Evolutionary conservation across 2,113 vertebrate species (phyloP).

Genomic region (Spea bombifrons): DNA sequence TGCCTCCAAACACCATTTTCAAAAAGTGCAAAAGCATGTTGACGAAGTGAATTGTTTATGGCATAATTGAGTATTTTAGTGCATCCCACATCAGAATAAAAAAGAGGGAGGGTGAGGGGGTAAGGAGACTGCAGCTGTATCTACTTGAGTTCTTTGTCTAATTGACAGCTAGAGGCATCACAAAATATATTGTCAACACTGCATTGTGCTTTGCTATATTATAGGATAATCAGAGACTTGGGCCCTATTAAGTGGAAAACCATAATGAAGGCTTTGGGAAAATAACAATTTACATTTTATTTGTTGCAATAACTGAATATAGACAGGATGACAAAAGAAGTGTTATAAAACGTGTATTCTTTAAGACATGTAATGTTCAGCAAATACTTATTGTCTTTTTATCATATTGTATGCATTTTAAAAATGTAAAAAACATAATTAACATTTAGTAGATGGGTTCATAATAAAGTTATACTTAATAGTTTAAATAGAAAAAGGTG

Average conservation of each 20-base stretch:
- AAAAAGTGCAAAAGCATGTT: conserved; percentile 98
- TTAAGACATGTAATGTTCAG: neutral
- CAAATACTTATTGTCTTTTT: conserved; percentile 20
- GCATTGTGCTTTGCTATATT: conserved; percentile 58
- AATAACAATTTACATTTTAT: conserved; percentile 43
- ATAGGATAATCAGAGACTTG: conserved; percentile 55
- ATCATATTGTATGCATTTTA: conserved; percentile 31
- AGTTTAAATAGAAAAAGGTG: too few species aligned
- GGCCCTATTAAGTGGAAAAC: conserved; percentile 57
- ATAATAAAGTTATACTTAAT: too few species aligned
- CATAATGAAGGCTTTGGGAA: conserved; percentile 52
- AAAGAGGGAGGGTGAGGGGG: conserved; percentile 54
- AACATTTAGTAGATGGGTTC: conserved; percentile 5
- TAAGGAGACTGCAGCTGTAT: conserved; percentile 63
- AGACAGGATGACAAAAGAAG: conserved; percentile 19
- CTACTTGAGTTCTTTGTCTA: conserved; percentile 63
- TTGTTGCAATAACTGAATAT: conserved; percentile 42
- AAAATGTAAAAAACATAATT: conserved; percentile 30
- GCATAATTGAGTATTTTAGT: conserved; percentile 78
- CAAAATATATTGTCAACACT: conserved; percentile 57
- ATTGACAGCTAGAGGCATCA: conserved; percentile 58
- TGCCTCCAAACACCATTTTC: conserved; percentile 82
- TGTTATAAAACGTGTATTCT: conserved; percentile 5
- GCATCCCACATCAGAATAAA: conserved; percentile 79
- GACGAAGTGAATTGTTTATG: conserved; percentile 91